Conservation (phyloP, 2,888 invertebrate genomes). For the Ganaspis brasiliensis region DNA sequence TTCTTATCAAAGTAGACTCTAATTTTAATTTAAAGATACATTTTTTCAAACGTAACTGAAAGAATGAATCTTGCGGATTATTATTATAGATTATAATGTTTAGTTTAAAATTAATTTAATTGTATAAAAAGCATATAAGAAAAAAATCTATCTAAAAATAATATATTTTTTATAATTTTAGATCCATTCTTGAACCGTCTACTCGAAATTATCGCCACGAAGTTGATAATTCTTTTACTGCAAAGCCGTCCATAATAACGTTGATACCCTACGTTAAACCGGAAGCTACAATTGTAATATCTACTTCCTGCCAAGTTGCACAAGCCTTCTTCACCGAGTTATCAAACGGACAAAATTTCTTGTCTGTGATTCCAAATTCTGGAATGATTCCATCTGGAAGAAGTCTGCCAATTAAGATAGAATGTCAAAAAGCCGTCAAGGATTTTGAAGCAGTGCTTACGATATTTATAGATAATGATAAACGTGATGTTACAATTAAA, state of each 20-base stretch:
- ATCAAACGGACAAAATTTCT: slow-evolving; percentile 14
- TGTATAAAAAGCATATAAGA: too few species aligned
- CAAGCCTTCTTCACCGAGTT: slow-evolving; percentile 38
- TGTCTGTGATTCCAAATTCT: slow-evolving; percentile 25
- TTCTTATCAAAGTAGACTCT: too few species aligned
- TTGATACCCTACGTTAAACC: background rate
- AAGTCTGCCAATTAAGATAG: slow-evolving; percentile 20
- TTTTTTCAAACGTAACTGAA: too few species aligned
- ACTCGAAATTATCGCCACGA: background rate
- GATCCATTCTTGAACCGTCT: background rate
- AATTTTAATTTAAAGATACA: too few species aligned
- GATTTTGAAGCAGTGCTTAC: slow-evolving; percentile 26
- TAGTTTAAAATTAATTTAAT: too few species aligned
- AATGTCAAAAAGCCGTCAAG: background rate
- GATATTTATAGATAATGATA: slow-evolving; percentile 40
- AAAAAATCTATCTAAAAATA: too few species aligned
- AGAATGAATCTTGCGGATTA: too few species aligned
- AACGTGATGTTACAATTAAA: slow-evolving; percentile 21
- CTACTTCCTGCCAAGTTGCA: slow-evolving; percentile 45
- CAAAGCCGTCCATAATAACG: background rate
- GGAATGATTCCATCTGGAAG: slow-evolving; percentile 43
- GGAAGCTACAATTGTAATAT: slow-evolving; percentile 24
- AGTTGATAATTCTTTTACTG: background rate
- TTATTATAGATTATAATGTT: too few species aligned
- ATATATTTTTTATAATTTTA: background rate